Conservation (phyloP, 2,113 vertebrate genomes). For the Bothrops jararaca region DNA sequence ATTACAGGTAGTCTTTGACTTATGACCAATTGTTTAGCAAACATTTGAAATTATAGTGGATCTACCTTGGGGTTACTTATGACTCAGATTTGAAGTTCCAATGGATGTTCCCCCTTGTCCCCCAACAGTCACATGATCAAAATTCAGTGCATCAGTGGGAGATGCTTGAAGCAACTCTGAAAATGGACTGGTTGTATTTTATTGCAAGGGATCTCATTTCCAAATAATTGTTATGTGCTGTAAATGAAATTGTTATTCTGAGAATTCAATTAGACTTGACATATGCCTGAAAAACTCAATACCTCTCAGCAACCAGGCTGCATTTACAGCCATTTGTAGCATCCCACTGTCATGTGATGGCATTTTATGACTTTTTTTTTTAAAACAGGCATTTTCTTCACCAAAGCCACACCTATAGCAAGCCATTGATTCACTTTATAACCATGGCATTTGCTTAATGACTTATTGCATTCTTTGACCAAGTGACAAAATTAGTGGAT, state of each 20-base stretch:
- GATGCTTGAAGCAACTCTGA: too few relatives aligned
- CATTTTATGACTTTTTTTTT: neutral
- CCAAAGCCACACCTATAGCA: neutral
- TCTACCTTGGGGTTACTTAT: neutral
- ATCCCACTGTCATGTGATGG: neutral
- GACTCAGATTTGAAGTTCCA: neutral
- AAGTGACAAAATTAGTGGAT: too few relatives aligned
- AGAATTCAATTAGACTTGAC: too few relatives aligned
- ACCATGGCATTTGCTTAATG: neutral
- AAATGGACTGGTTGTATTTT: too few relatives aligned
- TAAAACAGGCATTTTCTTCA: neutral
- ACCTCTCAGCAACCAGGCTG: neutral
- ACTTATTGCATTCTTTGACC: too few relatives aligned
- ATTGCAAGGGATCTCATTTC: too few relatives aligned
- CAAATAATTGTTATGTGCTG: too few relatives aligned
- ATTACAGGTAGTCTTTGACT: neutral
- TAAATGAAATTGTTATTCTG: too few relatives aligned
- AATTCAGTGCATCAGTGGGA: too few relatives aligned
- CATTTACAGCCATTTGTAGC: neutral
- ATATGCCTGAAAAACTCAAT: too few relatives aligned
- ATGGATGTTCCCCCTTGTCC: neutral
- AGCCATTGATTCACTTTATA: neutral
- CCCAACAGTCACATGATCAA: neutral
- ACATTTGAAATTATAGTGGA: neutral
- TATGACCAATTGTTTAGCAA: neutral